A percentile compares a stretch with the other conserved stretches of the same genome.
These are phyloP conservation scores for Eupristina koningsbergeri DNA, from an alignment of 1,140 invertebrate species.

Conservation along the genomic window DNA sequence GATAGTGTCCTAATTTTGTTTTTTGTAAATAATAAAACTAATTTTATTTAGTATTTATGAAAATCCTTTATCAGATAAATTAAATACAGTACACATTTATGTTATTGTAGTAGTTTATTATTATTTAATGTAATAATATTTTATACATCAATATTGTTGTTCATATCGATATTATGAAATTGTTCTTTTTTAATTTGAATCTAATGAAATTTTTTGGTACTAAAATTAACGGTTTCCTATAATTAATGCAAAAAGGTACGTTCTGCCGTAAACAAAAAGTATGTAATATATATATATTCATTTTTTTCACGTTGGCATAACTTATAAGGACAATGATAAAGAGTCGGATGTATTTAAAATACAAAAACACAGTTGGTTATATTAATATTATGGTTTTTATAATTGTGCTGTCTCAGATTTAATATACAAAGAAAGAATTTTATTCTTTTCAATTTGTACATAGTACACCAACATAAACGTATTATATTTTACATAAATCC, in stretches of 20 bases:
- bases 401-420: too few species aligned
- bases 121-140: not conserved
- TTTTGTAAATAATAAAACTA: slow-evolving; percentile 1
- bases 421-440: too few species aligned
- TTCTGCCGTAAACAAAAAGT: too few species aligned
- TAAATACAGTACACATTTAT: not conserved
- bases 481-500: too few species aligned
- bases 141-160: not conserved
- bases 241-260: too few species aligned
- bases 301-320: slow-evolving; percentile 19
- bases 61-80: not conserved
- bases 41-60: not conserved
- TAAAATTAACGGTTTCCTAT: not conserved
- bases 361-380: slow-evolving; percentile 56
- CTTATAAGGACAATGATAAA: not conserved
- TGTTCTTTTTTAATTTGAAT: not conserved
- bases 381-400: too few species aligned
- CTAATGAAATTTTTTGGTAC: not conserved
- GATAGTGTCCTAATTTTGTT: slow-evolving; percentile 13
- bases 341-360: slow-evolving; percentile 54
- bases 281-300: not conserved
- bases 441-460: too few species aligned
- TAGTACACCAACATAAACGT: too few species aligned
- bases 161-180: not conserved
- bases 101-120: not conserved